Evolutionary conservation across 2,113 vertebrate species (phyloP), one percentile per base, ranked within the genome.

Genomic region (Oncorhynchus kisutch): DNA sequence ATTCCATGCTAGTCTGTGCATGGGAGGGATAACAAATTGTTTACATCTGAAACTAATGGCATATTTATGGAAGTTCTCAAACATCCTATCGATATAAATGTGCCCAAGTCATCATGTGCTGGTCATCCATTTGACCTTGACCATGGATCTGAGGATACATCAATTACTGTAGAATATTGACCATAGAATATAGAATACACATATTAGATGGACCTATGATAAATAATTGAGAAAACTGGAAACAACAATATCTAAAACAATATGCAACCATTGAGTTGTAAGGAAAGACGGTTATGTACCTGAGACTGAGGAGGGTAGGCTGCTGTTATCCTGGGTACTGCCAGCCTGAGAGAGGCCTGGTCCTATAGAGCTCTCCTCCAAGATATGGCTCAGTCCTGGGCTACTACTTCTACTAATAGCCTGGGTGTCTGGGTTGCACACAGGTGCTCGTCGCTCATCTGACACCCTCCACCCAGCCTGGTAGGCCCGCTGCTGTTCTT

Each of bases 251-350:
- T 29, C 13, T 31, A 54, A 54, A 54, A 54, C 51, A 4, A 54
- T 54, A 16, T 18, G 51, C 51, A 54, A 54, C 51, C 51, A 54
- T 54, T 54, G 51, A 54, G 22, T 45, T 45, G 39, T 64, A 64
- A 64, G 24, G 11, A 67, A 27, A 27, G 39, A 22, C 20, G 9
- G 3, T 69, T 90, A 87, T 54, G 51, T 97, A 99, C 98, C 96
- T 97, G 95, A 94, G 76, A 95, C 94, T 18, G 98, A 97, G 79
- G 96, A 96, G 60, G 96, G 95, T 65, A 95, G 96, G 1, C 95
- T 96, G 73, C 92, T 95, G 85, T 95, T 95, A 85, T 97, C 96
- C 67, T 96, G 95, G 59, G 90, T 93, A 1, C 94, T 95, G 76
- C 95, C 94, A 0, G 94, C 93, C 90, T 95, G 94, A 0, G 96